These are phyloP conservation scores for Euleptes europaea DNA, from an alignment of 2,113 vertebrate genomes.

Conservation along the genomic window DNA sequence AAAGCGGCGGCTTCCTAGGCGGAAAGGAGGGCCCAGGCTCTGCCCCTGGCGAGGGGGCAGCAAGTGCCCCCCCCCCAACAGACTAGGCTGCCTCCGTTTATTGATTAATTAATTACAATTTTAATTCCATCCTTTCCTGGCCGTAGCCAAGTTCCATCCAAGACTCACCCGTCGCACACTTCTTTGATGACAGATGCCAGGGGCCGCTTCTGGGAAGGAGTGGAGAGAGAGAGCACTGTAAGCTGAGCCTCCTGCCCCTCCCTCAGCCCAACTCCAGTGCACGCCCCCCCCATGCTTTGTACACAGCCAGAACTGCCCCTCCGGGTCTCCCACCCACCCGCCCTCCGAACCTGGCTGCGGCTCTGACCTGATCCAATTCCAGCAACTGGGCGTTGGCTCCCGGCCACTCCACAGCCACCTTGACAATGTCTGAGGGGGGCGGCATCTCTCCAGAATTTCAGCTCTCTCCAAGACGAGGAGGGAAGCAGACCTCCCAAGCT, in stretches of 20 bases:
- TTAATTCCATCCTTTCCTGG: too few relatives aligned
- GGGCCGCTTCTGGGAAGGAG: slow-evolving; percentile 88
- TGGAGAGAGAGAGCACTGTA: slow-evolving; percentile 34
- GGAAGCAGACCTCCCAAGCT: slow-evolving; percentile 33
- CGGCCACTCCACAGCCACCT: slow-evolving; percentile 98
- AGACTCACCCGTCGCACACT: slow-evolving; percentile 95
- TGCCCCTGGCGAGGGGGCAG: not conserved
- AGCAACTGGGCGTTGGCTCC: slow-evolving; percentile 96
- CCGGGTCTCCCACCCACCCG: not conserved
- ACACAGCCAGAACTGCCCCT: not conserved
- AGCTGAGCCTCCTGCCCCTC: slow-evolving; percentile 4
- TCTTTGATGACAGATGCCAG: slow-evolving; percentile 95
- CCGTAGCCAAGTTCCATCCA: not conserved
- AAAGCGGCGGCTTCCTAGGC: not conserved
- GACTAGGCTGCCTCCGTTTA: not conserved
- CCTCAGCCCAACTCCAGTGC: too few relatives aligned
- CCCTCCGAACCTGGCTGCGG: not conserved
- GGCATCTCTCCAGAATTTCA: slow-evolving; percentile 79
- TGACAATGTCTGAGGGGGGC: slow-evolving; percentile 94
- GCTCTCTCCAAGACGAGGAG: not conserved
- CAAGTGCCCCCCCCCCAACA: too few relatives aligned
- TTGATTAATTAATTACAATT: too few relatives aligned
- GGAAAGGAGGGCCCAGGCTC: too few relatives aligned
- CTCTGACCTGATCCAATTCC: slow-evolving; percentile 94
- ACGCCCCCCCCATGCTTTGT: too few relatives aligned